A percentile compares a stretch with the other conserved stretches of the same genome.
Evolutionary conservation across 2,888 invertebrate species (phyloP).

Genomic region (Lepidocyrtinus sp.): DNA sequence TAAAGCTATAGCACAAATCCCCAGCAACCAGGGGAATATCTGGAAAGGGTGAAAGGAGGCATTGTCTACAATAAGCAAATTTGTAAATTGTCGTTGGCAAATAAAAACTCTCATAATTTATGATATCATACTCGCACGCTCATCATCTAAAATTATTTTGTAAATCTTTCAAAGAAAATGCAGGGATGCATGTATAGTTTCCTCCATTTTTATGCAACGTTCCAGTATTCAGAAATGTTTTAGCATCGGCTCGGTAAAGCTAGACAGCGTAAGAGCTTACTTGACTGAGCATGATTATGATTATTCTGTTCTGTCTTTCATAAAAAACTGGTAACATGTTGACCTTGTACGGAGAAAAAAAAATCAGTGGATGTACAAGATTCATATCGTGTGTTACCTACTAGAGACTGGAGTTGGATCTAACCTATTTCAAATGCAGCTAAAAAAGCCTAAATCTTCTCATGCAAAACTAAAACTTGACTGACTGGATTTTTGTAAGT

Average conservation of each 20-base stretch:
- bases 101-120: too few species aligned
- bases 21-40: too few species aligned
- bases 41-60: too few species aligned
- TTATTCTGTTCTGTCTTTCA: neutral
- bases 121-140: too few species aligned
- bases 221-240: neutral
- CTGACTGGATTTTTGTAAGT: neutral
- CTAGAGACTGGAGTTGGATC: neutral
- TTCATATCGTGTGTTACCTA: neutral
- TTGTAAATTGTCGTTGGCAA: too few species aligned
- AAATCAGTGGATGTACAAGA: neutral
- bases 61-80: too few species aligned
- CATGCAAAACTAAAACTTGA: neutral
- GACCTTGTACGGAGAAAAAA: neutral
- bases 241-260: neutral
- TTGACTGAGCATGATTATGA: neutral
- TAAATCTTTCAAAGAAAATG: neutral
- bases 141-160: too few species aligned
- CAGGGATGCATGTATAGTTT: neutral
- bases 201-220: neutral
- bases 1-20: too few species aligned
- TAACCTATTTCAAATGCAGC: neutral
- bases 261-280: neutral
- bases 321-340: neutral
- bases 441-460: neutral